Conservation (phyloP, 2,797 vertebrate genomes). For the Xiphorhynchus erythropygius region DNA sequence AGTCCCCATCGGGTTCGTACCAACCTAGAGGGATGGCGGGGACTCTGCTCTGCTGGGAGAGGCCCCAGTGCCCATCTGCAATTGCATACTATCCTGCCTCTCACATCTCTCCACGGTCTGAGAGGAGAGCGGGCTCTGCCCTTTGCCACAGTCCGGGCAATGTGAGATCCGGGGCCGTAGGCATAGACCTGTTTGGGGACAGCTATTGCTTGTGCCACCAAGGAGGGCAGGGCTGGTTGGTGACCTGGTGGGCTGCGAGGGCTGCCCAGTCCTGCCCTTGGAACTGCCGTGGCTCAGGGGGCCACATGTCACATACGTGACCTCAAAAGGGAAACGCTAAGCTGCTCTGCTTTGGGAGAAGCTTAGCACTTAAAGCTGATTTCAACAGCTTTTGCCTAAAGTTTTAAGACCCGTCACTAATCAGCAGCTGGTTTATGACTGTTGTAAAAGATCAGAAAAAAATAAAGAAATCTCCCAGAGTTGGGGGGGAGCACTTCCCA, state of each 20-base stretch:
- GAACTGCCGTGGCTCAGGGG: rapidly evolving
- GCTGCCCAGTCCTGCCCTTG: neutral
- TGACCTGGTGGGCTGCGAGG: rapidly evolving
- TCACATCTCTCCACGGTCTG: neutral
- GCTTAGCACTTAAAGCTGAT: conserved; percentile 60
- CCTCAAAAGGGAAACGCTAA: conserved; percentile 10
- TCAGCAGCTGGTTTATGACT: conserved; percentile 63
- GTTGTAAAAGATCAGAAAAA: conserved; percentile 58
- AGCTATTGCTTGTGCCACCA: neutral
- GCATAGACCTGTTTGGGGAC: neutral
- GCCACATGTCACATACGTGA: neutral
- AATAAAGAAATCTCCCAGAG: neutral
- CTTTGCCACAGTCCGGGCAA: neutral
- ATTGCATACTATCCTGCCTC: rapidly evolving
- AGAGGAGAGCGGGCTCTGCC: rapidly evolving
- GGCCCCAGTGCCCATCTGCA: neutral
- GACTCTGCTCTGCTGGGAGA: neutral
- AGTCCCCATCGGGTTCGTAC: neutral
- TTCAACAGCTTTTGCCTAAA: conserved; percentile 64
- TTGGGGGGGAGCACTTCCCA: neutral
- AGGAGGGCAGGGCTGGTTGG: neutral
- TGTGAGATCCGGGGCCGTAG: rapidly evolving
- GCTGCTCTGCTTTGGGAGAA: neutral
- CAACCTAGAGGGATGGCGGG: too few relatives aligned
- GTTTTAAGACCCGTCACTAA: conserved; percentile 64